Evolutionary conservation across 2,797 vertebrate genomes (phyloP).

Genomic region (Lepidocolaptes lacrymiger): DNA sequence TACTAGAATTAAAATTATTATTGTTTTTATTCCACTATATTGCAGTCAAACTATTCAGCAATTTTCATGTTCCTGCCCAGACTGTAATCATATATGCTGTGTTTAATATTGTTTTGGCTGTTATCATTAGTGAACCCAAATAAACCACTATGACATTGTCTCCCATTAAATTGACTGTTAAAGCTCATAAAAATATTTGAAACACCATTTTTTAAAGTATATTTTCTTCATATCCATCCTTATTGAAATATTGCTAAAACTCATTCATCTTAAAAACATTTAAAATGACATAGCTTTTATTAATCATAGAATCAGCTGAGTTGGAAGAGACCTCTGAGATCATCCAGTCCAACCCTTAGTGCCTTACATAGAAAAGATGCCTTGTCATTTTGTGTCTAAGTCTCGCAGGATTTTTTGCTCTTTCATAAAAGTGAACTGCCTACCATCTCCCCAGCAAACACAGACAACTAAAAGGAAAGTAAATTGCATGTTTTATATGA

Average conservation of each 20-base stretch:
- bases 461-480: background rate
- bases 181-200: background rate
- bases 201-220: background rate
- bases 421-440: background rate
- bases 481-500: background rate
- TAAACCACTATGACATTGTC: background rate
- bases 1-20: background rate
- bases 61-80: background rate
- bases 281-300: background rate
- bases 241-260: background rate
- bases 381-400: background rate
- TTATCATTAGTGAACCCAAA: background rate
- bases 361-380: background rate
- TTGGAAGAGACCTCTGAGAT: too few relatives aligned
- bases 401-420: background rate
- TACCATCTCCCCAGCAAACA: background rate
- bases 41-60: background rate
- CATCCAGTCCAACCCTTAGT: too few relatives aligned
- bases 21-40: background rate
- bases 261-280: background rate
- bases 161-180: background rate
- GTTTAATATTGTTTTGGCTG: background rate
- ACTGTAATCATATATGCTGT: background rate
- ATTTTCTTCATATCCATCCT: background rate
- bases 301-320: background rate